Conservation (phyloP, 2,888 invertebrate species). For the Microctonus hyperodae region DNA sequence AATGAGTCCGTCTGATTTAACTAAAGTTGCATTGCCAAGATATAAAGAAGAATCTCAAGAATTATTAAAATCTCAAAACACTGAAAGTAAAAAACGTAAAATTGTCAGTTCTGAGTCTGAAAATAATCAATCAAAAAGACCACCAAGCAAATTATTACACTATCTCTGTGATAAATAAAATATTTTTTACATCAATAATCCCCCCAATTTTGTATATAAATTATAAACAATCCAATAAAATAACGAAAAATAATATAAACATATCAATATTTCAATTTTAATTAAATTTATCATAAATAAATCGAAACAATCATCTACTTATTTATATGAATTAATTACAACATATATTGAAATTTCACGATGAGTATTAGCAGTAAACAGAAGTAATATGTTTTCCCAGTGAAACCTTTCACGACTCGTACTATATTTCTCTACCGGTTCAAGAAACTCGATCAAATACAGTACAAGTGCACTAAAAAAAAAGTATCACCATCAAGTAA, state of each 20-base stretch:
- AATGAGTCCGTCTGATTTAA: slow-evolving; percentile 66
- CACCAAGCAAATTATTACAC: slow-evolving; percentile 46
- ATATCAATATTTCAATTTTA: background rate
- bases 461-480: background rate
- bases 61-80: slow-evolving; percentile 24
- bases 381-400: background rate
- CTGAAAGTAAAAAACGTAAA: slow-evolving; percentile 52
- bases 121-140: slow-evolving; percentile 47
- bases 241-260: background rate
- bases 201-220: slow-evolving; percentile 5
- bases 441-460: background rate
- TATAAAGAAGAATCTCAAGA: slow-evolving; percentile 62
- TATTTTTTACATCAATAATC: background rate
- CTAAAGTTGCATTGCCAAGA: slow-evolving; percentile 66
- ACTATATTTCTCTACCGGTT: background rate
- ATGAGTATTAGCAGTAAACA: background rate
- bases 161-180: slow-evolving; percentile 48
- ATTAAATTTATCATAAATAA: background rate
- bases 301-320: background rate
- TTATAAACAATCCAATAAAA: slow-evolving; percentile 33
- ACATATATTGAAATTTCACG: background rate
- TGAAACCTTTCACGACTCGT: background rate
- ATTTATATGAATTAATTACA: background rate
- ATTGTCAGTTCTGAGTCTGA: slow-evolving; percentile 40
- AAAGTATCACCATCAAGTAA: background rate